Evolutionary conservation across 2,888 invertebrate genomes (phyloP).

Genomic region (Polietes domitor): DNA sequence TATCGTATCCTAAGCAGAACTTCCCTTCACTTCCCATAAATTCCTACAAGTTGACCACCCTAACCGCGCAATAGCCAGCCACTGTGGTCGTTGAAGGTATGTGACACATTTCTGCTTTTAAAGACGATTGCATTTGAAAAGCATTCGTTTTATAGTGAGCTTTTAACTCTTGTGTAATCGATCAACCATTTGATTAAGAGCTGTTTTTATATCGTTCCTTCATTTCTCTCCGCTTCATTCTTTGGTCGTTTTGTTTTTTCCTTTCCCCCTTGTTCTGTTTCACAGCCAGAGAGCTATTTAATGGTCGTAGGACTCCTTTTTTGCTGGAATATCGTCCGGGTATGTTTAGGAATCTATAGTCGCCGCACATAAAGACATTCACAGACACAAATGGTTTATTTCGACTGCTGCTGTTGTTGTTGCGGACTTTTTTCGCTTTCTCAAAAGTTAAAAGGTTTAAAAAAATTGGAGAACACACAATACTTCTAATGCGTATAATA

Average conservation of each 20-base stretch:
- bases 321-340: background rate
- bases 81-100: slow-evolving; percentile 61
- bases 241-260: background rate
- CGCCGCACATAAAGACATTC: slow-evolving; percentile 40
- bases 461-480: slow-evolving; percentile 51
- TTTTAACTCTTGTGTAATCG: slow-evolving; percentile 74
- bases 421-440: slow-evolving; percentile 13
- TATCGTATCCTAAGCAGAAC: too few species aligned
- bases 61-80: background rate
- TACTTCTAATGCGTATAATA: slow-evolving; percentile 64
- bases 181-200: slow-evolving; percentile 71
- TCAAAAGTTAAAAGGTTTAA: slow-evolving; percentile 60
- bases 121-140: slow-evolving; percentile 77
- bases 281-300: background rate
- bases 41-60: slow-evolving; percentile 4
- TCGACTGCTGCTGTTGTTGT: slow-evolving; percentile 8
- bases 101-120: slow-evolving; percentile 79
- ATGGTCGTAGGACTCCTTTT: background rate
- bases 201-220: slow-evolving; percentile 45
- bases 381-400: slow-evolving; percentile 48
- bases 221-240: background rate
- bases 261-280: slow-evolving; percentile 22
- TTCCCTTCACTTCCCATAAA: background rate
- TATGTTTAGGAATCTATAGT: slow-evolving; percentile 17
- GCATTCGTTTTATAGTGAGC: slow-evolving; percentile 70